A percentile compares a stretch with the other conserved stretches of the same genome.
Evolutionary conservation across 2,113 vertebrate genomes (phyloP).

Genomic region (Rhegmatorhina hoffmannsi): DNA sequence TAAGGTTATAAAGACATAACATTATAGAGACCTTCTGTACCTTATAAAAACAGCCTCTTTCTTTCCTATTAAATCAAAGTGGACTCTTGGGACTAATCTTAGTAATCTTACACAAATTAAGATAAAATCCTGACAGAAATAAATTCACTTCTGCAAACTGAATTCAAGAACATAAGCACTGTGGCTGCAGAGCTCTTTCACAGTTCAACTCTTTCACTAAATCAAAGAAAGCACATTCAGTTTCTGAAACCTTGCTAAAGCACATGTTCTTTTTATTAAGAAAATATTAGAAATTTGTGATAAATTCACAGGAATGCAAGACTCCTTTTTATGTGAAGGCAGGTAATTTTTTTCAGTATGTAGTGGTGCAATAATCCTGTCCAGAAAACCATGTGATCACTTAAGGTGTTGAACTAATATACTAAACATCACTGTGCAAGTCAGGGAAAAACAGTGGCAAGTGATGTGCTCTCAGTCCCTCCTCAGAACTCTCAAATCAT

Average conservation of each 20-base stretch:
- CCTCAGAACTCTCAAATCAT: not conserved
- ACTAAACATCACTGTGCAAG: not conserved
- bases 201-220: not conserved
- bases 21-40: not conserved
- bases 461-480: rapidly evolving
- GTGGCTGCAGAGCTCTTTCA: not conserved
- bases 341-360: not conserved
- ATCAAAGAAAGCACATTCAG: not conserved
- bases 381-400: not conserved
- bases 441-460: not conserved
- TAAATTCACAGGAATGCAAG: not conserved
- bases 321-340: not conserved
- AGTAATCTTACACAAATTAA: not conserved
- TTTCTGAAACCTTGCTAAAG: not conserved
- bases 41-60: not conserved
- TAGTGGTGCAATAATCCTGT: not conserved
- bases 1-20: not conserved
- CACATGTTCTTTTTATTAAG: not conserved
- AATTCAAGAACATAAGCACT: not conserved
- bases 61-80: not conserved
- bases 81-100: not conserved
- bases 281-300: not conserved
- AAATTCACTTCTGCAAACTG: not conserved
- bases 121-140: not conserved
- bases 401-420: not conserved